A percentile compares a stretch with the other conserved stretches of the same genome.
Conservation (phyloP, 2,797 vertebrate species). For the Heteromormyrus szaboi region DNA sequence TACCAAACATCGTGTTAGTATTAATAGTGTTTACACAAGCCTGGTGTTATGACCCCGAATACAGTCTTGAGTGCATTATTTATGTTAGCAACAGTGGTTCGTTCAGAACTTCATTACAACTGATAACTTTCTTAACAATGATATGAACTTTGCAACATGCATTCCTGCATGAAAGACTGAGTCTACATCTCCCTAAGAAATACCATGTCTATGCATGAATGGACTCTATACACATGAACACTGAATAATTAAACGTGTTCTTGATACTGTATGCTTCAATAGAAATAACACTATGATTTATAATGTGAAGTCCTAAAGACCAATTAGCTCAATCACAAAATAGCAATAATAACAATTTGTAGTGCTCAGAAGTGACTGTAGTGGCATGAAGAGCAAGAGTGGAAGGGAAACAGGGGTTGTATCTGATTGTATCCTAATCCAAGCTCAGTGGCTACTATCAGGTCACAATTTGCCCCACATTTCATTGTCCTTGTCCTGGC, state of each 20-base stretch:
- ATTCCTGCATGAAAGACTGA: not conserved
- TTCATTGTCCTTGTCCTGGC: not conserved
- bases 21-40: not conserved
- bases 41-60: not conserved
- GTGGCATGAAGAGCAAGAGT: not conserved
- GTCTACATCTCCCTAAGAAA: not conserved
- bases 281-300: not conserved
- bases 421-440: not conserved
- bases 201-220: not conserved
- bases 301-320: not conserved
- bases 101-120: not conserved
- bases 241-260: not conserved
- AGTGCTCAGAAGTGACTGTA: not conserved
- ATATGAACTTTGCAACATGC: not conserved
- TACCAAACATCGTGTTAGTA: not conserved
- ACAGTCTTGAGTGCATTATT: slow-evolving; percentile 5
- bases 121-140: not conserved
- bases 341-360: not conserved
- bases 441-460: not conserved
- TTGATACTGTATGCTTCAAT: not conserved
- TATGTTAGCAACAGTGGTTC: not conserved
- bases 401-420: not conserved
- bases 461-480: not conserved
- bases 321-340: not conserved
- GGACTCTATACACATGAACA: not conserved